phyloP scores from a whole-genome alignment of 1,140 invertebrate species.

The Apis mellifera region Amel_HAv3.1 CM009941.2:1667001-1667500 shows the following conservation, averaged over 20 bases:
- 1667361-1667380: too few species aligned
- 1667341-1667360: conserved; percentile 41
- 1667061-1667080: too few species aligned
- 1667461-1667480: conserved; percentile 76
- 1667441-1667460: conserved; percentile 58
- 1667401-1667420: too few species aligned
- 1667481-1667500: conserved; percentile 71
- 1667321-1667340: conserved; percentile 51
- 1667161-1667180: conserved; percentile 86
- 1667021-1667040: too few species aligned
- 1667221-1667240: conserved; percentile 39
- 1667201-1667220: conserved; percentile 82
- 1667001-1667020: too few species aligned
- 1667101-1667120: too few species aligned
- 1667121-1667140: too few species aligned
- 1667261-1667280: not conserved
- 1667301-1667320: not conserved
- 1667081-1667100: too few species aligned
- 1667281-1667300: too few species aligned
- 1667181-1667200: conserved; percentile 87
- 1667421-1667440: not conserved
- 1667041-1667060: too few species aligned
- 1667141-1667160: conserved; percentile 74
- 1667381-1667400: not conserved
- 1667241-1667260: conserved; percentile 61